Percentiles rank a stretch among this genome's conserved stretches.
Evolutionary conservation across 64 coral and sea anemone genomes (phyloP).

Genomic region (Dendrophyllia cribrosa): DNA sequence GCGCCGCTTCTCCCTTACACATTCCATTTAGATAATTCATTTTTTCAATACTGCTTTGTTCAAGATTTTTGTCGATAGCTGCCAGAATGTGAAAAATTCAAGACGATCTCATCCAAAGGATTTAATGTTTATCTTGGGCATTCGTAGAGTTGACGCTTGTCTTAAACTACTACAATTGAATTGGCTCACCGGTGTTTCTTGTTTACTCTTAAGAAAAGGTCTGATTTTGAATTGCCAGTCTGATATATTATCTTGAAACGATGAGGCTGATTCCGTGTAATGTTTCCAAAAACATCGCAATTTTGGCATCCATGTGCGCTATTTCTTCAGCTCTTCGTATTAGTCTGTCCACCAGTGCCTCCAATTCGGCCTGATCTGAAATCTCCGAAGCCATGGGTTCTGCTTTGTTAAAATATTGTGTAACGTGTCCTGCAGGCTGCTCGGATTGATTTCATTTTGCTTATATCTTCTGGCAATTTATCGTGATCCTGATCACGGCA

Average conservation of each 20-base stretch:
- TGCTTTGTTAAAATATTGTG: slow-evolving; percentile 43
- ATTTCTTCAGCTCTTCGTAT: slow-evolving; percentile 36
- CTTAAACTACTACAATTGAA: slow-evolving; percentile 53
- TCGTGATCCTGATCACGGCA: slow-evolving; percentile 31
- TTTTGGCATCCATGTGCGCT: slow-evolving; percentile 27
- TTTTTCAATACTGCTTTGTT: background rate
- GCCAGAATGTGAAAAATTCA: slow-evolving; percentile 52
- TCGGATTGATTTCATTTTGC: slow-evolving; percentile 23
- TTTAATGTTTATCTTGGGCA: slow-evolving; percentile 52
- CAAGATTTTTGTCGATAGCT: slow-evolving; percentile 3
- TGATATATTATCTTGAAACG: slow-evolving; percentile 65
- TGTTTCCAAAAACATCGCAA: slow-evolving; percentile 16
- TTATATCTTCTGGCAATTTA: slow-evolving; percentile 33
- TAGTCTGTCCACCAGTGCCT: slow-evolving; percentile 40
- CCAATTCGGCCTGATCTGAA: slow-evolving; percentile 33
- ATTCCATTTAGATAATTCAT: background rate
- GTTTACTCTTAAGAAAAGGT: slow-evolving; percentile 23
- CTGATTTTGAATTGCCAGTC: slow-evolving; percentile 35
- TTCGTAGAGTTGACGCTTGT: slow-evolving; percentile 7
- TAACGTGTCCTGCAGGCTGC: slow-evolving; percentile 49
- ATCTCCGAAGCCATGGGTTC: background rate
- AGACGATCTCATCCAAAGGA: slow-evolving; percentile 31
- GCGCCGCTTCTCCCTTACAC: background rate
- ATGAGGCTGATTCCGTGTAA: slow-evolving; percentile 59
- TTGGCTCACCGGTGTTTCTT: slow-evolving; percentile 44